Evolutionary conservation across 2,113 vertebrate species (phyloP).

Genomic region (Silurus meridionalis): DNA sequence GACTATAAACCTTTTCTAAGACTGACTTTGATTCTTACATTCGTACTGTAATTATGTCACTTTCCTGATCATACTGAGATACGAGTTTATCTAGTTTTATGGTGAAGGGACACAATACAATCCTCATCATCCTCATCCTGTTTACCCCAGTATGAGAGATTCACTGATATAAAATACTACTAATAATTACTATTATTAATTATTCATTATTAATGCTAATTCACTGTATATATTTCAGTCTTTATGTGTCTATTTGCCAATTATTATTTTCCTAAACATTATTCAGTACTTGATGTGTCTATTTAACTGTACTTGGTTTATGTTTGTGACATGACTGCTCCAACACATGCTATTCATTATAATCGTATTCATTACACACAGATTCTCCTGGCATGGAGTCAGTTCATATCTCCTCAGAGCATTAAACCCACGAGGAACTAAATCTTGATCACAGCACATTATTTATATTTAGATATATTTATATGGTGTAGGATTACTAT

Average conservation of each 20-base stretch:
- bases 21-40: no score
- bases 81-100: background rate
- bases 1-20: no score
- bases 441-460: constrained; percentile 31
- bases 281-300: background rate
- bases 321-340: background rate
- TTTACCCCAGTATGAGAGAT: no score
- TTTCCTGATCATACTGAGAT: background rate
- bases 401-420: background rate
- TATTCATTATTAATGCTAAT: no score
- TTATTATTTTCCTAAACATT: background rate
- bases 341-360: constrained; percentile 20
- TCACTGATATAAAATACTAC: no score
- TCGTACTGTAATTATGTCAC: no score
- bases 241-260: background rate
- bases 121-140: no score
- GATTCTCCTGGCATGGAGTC: constrained; percentile 19
- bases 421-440: constrained; percentile 22
- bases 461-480: constrained; percentile 18
- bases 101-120: no score
- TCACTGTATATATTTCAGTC: background rate
- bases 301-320: background rate
- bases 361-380: background rate
- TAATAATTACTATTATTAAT: background rate
- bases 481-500: constrained; percentile 38